Conservation (phyloP, 2,113 vertebrate species). For the Neofelis nebulosa region DNA sequence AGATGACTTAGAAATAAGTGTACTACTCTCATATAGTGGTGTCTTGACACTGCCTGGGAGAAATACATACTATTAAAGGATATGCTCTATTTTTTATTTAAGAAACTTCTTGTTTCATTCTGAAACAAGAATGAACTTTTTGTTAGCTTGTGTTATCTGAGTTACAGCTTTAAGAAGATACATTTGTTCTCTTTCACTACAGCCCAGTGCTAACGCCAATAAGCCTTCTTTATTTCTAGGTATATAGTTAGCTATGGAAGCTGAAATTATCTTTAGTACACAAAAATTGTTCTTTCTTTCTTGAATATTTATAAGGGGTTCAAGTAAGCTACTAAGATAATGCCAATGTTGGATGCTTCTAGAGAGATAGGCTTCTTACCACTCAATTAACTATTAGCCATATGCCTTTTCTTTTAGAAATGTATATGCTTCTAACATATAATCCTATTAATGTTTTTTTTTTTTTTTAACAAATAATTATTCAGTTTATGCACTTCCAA, state of each 20-base stretch:
- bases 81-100: background rate
- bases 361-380: background rate
- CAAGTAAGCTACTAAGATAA: background rate
- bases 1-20: background rate
- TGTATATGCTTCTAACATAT: background rate
- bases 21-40: background rate
- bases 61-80: background rate
- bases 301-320: background rate
- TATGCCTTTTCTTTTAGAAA: slow-evolving; percentile 14
- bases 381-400: background rate
- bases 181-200: background rate
- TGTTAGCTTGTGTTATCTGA: background rate
- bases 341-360: background rate
- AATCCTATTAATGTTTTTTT: background rate
- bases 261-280: slow-evolving; percentile 5
- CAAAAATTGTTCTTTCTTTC: background rate
- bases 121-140: slow-evolving; percentile 8
- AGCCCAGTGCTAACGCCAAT: background rate
- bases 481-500: background rate
- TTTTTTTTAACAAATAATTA: background rate
- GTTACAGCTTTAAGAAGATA: slow-evolving; percentile 22
- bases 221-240: slow-evolving; percentile 37
- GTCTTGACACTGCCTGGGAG: background rate
- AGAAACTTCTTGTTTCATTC: slow-evolving; percentile 36
- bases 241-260: background rate